Conservation (phyloP, 1,140 invertebrate species). For the Caerostris darwini region DNA sequence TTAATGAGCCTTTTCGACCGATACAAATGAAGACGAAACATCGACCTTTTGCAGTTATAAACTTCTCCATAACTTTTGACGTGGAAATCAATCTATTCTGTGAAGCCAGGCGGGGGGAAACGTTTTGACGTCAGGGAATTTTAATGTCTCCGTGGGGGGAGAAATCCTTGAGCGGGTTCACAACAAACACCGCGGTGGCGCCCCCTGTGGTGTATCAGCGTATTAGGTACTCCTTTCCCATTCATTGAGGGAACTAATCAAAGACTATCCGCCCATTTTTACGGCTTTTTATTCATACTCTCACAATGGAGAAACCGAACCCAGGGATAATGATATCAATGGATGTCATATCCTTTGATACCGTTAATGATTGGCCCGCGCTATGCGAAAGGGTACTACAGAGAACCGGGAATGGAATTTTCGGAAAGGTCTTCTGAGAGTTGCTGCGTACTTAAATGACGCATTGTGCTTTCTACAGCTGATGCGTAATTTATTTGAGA, state of each 20-base stretch:
- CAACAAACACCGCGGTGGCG: constrained; percentile 36
- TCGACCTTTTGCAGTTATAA: constrained; percentile 13
- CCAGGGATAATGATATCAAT: constrained; percentile 53
- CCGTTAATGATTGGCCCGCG: background rate
- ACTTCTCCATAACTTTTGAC: constrained; percentile 8
- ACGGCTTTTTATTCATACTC: constrained; percentile 33
- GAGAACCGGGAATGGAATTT: background rate
- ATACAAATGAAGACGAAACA: constrained; percentile 32
- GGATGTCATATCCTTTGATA: constrained; percentile 45
- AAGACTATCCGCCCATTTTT: constrained; percentile 14
- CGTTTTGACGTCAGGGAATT: constrained; percentile 54
- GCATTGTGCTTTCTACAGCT: background rate
- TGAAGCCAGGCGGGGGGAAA: constrained; percentile 7
- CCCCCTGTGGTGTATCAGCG: constrained; percentile 36
- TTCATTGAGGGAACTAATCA: constrained; percentile 59
- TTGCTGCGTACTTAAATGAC: background rate
- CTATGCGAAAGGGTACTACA: background rate
- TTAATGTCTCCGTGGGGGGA: constrained; percentile 53
- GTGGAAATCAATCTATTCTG: constrained; percentile 18
- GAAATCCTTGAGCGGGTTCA: constrained; percentile 25
- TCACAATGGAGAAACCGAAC: constrained; percentile 20
- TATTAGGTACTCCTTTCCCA: constrained; percentile 45
- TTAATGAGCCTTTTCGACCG: constrained; percentile 6
- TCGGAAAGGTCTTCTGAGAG: background rate
- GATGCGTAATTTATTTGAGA: background rate